Base-by-base conservation (phyloP, 2,113 vertebrate genomes). In the Oncorhynchus masou region DNA sequence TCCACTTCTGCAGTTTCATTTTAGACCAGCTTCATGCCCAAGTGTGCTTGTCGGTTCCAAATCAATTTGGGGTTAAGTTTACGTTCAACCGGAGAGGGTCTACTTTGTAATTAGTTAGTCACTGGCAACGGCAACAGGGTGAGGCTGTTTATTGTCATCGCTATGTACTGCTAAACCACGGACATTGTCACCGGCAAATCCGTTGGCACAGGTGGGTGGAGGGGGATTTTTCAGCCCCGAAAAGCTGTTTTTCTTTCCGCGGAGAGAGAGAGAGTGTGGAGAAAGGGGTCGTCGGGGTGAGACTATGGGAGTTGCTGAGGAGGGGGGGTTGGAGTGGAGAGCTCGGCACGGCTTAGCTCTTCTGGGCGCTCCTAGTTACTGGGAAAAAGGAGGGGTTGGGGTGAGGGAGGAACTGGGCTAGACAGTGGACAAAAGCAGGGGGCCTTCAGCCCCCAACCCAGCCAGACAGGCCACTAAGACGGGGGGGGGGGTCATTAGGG, bases 351-450 rank as follows among this genome's bases (percentile, higher is more conserved):
- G 57, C 69, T 51, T 16, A 67, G 20, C 67, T 27, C 51, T 12
- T 49, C 39, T 25, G 54, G 74, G 48, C 60, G 51, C 68, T 68
- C 68, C 20, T 70, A 1, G 39, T 73, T 9, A 6, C 20, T 13
- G 72, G 24, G 9, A 29, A n/a, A 45, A 29, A 13, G 66, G 87
- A 82, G 16, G 57, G 65, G 8, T 27, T 6, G 65, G n/a, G 24
- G 87, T 85, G 92, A 86, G 87, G 87, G 92, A 93, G 92, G 92
- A 94, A 94, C 92, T 90, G 87, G 92, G 90, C 93, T 91, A 95
- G 93, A 94, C 92, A 89, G 31, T 81, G 91, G 92, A 94, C 93
- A 94, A 95, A 94, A 92, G 89, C 92, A 92, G 80, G 60, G 60
- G 88, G 92, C 88, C 91, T 84, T 9, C 16, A 29, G 27, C 51